Base-by-base conservation (phyloP, 2,888 invertebrate species). In the Drosophila fulvimacula region DNA sequence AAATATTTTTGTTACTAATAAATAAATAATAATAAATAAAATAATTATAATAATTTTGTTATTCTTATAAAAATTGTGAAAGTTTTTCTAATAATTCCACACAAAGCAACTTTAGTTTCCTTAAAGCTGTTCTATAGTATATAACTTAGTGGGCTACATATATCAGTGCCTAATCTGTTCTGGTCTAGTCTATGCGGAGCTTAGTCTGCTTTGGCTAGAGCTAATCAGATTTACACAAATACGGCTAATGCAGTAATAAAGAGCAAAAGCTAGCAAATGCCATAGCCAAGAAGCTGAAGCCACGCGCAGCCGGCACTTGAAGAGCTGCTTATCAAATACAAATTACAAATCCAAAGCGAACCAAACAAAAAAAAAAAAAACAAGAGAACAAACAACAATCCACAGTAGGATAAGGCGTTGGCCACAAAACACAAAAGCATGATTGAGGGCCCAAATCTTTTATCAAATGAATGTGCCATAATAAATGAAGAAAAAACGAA, bases 391-490 rank as follows among this genome's bases (percentile, higher is more conserved):
- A 56, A 11, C 19, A 41, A 11, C 42, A 65, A 48, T 34, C 57
- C 60, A 34, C 38, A 49, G 39, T 36, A 27, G 36, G 44, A 19
- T 49, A 63, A 60, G 46, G 41, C 64, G 68, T 44, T 70, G 66
- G 73, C 60, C 69, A 58, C 64, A 71, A 80, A 63, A 64, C 51
- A 82, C 78, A 83, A 89, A 78, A 87, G 89, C 79, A 89, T 84
- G 89, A 89, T 81, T 84, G 82, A 89, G 79, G 76, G 62, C 56
- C 58, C 65, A 76, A 75, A 82, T 82, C 76, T 79, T 83, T 87
- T 87, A 87, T 87, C 79, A 87, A 89, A 72, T 81, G 73, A 83
- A 81, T 87, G 83, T 73, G 69, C 87, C 60, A 67, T 79, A 82
- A 76, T 85, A 86, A 82, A 88, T 85, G 73, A 27, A 24, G 49